A percentile compares a stretch with the other conserved stretches of the same genome.
These are phyloP conservation scores for Spatula versicolor DNA, from an alignment of 2,797 vertebrate genomes.

Conservation along the genomic window DNA sequence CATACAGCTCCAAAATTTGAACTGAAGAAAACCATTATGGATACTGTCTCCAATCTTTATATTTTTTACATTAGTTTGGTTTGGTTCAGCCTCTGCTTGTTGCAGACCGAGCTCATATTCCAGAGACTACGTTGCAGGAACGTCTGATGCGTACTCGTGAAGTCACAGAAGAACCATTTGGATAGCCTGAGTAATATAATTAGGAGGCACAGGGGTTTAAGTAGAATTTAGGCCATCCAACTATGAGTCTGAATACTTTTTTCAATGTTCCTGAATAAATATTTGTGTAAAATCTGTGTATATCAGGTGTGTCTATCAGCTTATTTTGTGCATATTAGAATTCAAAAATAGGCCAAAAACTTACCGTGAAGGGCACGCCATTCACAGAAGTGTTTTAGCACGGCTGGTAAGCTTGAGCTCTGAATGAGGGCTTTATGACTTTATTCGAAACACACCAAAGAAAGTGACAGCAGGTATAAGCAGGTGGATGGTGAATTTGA, in stretches of 20 bases:
- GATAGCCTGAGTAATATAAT: neutral
- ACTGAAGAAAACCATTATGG: neutral
- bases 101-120: neutral
- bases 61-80: neutral
- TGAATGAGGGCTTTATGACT: neutral
- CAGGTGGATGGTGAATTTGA: neutral
- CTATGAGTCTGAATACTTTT: neutral
- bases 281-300: neutral
- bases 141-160: neutral
- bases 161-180: neutral
- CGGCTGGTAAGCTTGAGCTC: neutral
- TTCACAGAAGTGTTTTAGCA: fast-evolving
- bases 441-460: neutral
- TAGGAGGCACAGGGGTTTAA: neutral
- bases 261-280: neutral
- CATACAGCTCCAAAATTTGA: neutral
- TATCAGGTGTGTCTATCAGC: neutral
- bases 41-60: neutral
- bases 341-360: neutral
- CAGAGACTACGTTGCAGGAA: neutral
- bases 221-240: neutral
- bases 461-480: neutral
- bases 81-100: neutral
- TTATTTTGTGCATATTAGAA: neutral
- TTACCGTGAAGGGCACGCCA: neutral